phyloP scores from a whole-genome alignment of 2,113 vertebrate genomes.

The Vidua chalybeata region DNA sequence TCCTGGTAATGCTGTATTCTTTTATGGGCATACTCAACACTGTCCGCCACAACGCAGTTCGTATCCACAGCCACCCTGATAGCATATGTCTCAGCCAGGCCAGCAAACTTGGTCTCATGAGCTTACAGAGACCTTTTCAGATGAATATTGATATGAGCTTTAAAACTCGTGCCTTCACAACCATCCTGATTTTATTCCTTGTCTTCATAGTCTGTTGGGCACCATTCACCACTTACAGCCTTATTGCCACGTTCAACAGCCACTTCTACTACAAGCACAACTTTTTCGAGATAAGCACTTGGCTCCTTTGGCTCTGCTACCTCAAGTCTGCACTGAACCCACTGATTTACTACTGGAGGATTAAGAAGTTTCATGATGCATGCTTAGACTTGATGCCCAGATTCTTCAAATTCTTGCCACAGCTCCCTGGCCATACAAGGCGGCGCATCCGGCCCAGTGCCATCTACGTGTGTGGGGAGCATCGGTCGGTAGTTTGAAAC shows the following conservation, averaged over 20 bases:
- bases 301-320: constrained; percentile 98
- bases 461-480: constrained; percentile 93
- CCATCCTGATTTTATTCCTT: constrained; percentile 96
- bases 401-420: constrained; percentile 93
- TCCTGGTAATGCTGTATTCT: constrained; percentile 91
- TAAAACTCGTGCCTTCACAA: constrained; percentile 99
- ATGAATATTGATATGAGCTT: constrained; percentile 99
- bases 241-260: constrained; percentile 90
- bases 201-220: constrained; percentile 95
- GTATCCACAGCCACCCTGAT: constrained; percentile 94
- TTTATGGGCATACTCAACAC: constrained; percentile 97
- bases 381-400: constrained; percentile 95
- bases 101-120: constrained; percentile 95
- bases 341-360: constrained; percentile 98
- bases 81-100: constrained; percentile 95
- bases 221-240: constrained; percentile 92
- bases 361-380: constrained; percentile 97
- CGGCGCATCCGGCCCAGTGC: constrained; percentile 92
- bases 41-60: constrained; percentile 92
- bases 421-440: constrained; percentile 86
- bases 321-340: constrained; percentile 99
- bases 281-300: constrained; percentile 97
- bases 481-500: constrained; percentile 86
- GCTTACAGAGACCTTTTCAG: constrained; percentile 93
- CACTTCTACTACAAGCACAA: constrained; percentile 89